A percentile compares a stretch with the other conserved stretches of the same genome.
phyloP scores from a whole-genome alignment of 2,797 vertebrate species.

The Emys orbicularis region DNA sequence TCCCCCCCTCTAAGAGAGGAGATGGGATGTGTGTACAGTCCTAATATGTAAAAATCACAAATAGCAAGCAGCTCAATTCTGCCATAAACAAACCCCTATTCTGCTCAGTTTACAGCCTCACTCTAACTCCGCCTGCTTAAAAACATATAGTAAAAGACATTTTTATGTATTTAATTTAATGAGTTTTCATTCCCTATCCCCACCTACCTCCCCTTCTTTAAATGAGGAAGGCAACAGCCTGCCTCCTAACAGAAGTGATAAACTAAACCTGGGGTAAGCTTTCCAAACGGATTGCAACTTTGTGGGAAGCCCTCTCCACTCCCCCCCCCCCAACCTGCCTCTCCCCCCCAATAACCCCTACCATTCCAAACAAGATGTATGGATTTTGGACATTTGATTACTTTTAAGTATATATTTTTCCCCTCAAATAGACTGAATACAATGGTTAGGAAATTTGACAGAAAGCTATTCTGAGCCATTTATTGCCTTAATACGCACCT shows the following conservation, averaged over 20 bases:
- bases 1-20: neutral
- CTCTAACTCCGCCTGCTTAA: slow-evolving; percentile 26
- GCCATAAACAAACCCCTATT: slow-evolving; percentile 12
- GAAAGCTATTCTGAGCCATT: slow-evolving; percentile 98
- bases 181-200: slow-evolving; percentile 21
- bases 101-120: slow-evolving; percentile 19
- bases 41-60: neutral
- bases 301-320: neutral
- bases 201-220: neutral
- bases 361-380: slow-evolving; percentile 49
- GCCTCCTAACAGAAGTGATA: slow-evolving; percentile 26
- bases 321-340: neutral
- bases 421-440: slow-evolving; percentile 93
- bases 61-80: neutral
- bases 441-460: slow-evolving; percentile 97
- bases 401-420: slow-evolving; percentile 79
- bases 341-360: neutral
- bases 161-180: slow-evolving; percentile 6
- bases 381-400: slow-evolving; percentile 78
- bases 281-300: slow-evolving; percentile 49
- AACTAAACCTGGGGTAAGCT: slow-evolving; percentile 34
- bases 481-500: slow-evolving; percentile 99
- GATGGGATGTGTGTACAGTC: neutral
- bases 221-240: slow-evolving; percentile 62
- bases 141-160: neutral